These are phyloP conservation scores for Rhynchonycteris naso DNA, from an alignment of 2,797 vertebrate genomes.

Conservation along the genomic window DNA sequence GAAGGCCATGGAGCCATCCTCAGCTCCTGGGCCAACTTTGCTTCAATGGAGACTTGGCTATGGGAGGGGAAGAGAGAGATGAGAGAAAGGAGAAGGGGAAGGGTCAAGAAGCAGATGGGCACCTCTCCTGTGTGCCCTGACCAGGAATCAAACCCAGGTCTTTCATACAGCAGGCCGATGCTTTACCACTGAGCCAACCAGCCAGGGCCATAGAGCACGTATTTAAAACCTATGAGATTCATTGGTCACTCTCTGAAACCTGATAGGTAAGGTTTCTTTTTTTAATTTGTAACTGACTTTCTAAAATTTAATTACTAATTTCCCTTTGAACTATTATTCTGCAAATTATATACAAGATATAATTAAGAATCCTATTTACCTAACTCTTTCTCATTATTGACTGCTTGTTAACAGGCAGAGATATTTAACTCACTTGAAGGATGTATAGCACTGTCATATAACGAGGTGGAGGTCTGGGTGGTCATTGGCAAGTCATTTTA, in stretches of 20 bases:
- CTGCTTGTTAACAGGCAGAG: neutral
- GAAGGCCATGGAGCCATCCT: no score
- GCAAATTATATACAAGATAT: neutral
- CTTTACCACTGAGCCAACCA: no score
- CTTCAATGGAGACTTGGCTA: no score
- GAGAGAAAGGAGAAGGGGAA: no score
- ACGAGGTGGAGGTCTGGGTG: neutral
- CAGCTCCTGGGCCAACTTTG: no score
- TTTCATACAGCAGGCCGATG: no score
- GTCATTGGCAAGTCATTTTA: neutral
- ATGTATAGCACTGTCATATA: neutral
- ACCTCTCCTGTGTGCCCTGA: no score
- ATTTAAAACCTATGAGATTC: slow-evolving; percentile 8
- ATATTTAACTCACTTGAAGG: neutral
- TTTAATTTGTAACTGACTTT: neutral
- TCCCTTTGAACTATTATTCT: slow-evolving; percentile 40
- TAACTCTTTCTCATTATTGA: neutral
- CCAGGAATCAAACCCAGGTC: no score
- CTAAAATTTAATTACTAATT: slow-evolving; percentile 34
- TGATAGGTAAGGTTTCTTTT: neutral
- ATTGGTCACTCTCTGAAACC: neutral
- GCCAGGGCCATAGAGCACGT: neutral
- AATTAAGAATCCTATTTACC: neutral
- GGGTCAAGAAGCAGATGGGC: no score
- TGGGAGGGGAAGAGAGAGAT: no score